Evolutionary conservation across 35 echinoderm and acorn worm genomes (phyloP).

Genomic region (Diadema setosum): DNA sequence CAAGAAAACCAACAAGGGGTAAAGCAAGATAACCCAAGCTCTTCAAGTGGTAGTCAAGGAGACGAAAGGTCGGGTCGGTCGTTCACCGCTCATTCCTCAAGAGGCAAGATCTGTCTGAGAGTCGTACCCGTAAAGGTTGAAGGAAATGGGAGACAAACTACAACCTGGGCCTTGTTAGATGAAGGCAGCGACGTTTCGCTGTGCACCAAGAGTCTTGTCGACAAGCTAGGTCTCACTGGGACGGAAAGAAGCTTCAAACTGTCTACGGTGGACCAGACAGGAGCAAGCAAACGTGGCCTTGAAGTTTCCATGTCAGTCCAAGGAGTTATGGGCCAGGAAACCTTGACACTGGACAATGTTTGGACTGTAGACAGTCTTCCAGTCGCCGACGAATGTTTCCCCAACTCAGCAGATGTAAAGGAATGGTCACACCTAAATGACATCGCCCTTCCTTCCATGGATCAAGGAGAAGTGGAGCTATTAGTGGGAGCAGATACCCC

Average conservation of each 20-base stretch:
- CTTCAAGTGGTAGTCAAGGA: not conserved
- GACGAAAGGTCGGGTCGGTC: not conserved
- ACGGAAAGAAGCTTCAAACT: not conserved
- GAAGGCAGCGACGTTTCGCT: constrained; percentile 19
- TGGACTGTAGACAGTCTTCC: constrained; percentile 5
- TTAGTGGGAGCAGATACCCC: constrained; percentile 22
- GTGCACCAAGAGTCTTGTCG: constrained; percentile 4
- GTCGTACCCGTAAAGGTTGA: constrained; percentile 1
- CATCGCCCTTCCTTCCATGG: not conserved
- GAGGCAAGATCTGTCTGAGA: not conserved
- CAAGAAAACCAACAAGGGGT: not conserved
- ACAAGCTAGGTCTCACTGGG: not conserved
- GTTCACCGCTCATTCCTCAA: not conserved
- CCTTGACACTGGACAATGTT: not conserved
- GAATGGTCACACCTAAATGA: constrained; percentile 20
- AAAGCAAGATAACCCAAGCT: not conserved
- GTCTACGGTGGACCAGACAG: not conserved
- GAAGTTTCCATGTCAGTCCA: not conserved
- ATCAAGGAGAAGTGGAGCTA: constrained; percentile 3
- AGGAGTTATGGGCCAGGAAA: not conserved
- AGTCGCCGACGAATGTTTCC: not conserved
- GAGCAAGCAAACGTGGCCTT: not conserved
- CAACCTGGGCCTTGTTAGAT: constrained; percentile 33
- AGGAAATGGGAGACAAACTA: not conserved
- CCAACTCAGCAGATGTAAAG: not conserved